Evolutionary conservation across 2,113 vertebrate genomes (phyloP).

Genomic region (Tachycineta bicolor): DNA sequence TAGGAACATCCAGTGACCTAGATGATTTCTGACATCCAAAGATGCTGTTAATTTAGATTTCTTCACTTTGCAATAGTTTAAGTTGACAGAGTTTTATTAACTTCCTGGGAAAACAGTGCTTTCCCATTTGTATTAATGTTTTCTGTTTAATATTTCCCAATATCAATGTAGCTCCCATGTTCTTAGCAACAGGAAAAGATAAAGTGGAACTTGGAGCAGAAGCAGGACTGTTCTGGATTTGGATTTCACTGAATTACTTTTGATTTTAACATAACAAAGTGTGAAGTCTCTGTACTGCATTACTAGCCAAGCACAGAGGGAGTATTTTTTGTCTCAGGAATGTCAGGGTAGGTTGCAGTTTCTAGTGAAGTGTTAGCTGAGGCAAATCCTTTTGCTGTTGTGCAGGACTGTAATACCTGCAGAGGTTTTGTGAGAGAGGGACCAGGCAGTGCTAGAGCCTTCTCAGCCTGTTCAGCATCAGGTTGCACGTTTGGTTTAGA

Average conservation of each 20-base stretch:
- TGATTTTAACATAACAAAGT: not conserved
- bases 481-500: not conserved
- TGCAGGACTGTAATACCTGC: not conserved
- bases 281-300: not conserved
- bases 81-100: not conserved
- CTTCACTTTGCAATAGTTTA: not conserved
- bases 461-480: not conserved
- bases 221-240: not conserved
- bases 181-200: not conserved
- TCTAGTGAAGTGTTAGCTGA: not conserved
- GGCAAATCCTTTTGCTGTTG: not conserved
- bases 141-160: not conserved
- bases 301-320: not conserved
- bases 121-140: not conserved
- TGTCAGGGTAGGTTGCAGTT: not conserved
- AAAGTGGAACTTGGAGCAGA: not conserved
- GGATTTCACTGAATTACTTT: not conserved
- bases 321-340: not conserved
- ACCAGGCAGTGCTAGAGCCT: not conserved
- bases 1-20: not conserved
- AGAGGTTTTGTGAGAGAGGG: not conserved
- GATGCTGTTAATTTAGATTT: not conserved
- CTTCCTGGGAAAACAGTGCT: not conserved
- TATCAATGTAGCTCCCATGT: not conserved
- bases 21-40: not conserved